Base-by-base conservation (phyloP, 2,797 vertebrate species). In the Aratinga solstitialis region DNA sequence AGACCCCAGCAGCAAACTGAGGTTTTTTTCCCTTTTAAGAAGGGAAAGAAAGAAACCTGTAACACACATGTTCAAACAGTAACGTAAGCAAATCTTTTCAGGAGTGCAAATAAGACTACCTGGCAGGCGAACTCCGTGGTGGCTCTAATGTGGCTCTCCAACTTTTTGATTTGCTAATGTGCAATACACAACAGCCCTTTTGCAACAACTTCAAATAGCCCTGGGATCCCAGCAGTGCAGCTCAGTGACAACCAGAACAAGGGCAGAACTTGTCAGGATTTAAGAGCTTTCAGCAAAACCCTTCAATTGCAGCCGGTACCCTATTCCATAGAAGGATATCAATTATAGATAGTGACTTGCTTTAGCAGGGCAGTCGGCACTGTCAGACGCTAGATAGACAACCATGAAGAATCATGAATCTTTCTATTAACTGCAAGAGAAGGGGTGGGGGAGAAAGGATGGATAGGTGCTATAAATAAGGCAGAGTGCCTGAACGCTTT, bases 341-440 rank as follows among this genome's bases (percentile, higher is more conserved):
- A 99, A 99, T 99, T 99, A 99, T 99, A 99, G 99, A 99, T 99
- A 99, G 99, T 98, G 99, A 98, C 98, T 99, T 99, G 99, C 98
- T 98, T 98, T 98, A 98, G 98, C 98, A 98, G 96, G 95, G 98
- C 98, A 96, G 98, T 98, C 99, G 97, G 98, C 97, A 97, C 99
- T 99, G 99, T 99, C 99, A 99, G 98, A 98, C 98, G 94, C 97
- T 98, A 98, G 98, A 99, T 97, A 99, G 99, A 99, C 99, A 99
- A 98, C 99, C 98, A 98, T 99, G 98, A 97, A 99, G 98, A 99
- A 99, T 98, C 98, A 98, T 98, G 98, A 98, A 99, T 99, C 99
- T 98, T 99, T 99, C 99, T 99, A 99, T 99, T 99, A 99, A 99
- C 99, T 98, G 98, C 98, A 98, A 97, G 93, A 72, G 92, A 68